A percentile compares a stretch with the other conserved stretches of the same genome.
Conservation (phyloP, 2,888 invertebrate species). For the Gonocerus acuteangulatus region DNA sequence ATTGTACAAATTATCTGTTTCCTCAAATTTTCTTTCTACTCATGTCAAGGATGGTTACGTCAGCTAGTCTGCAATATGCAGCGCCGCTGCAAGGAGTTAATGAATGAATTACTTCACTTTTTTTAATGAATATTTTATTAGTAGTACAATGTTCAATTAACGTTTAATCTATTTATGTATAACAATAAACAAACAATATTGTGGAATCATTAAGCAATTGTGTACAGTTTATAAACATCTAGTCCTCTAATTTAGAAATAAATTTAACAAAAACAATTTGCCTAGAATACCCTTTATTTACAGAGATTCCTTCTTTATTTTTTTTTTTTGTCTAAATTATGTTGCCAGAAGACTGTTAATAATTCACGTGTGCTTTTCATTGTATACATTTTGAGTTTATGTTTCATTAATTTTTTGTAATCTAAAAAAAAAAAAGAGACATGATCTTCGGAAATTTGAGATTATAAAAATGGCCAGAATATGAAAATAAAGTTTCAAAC, state of each 20-base stretch:
- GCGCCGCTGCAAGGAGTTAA: no score
- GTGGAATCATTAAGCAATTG: conserved; percentile 27
- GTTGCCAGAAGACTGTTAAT: neutral
- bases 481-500: no score
- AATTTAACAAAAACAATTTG: conserved; percentile 19
- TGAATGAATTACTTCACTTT: neutral
- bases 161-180: conserved; percentile 19
- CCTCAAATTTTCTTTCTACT: no score
- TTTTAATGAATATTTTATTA: conserved; percentile 24
- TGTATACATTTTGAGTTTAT: no score
- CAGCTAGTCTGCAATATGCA: no score
- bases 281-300: conserved; percentile 15
- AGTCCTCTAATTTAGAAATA: conserved; percentile 22
- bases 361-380: no score
- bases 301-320: neutral
- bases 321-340: neutral
- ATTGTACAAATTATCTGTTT: no score
- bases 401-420: neutral
- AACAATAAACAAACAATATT: conserved; percentile 28
- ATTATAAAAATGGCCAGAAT: no score
- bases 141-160: conserved; percentile 26
- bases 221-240: conserved; percentile 27
- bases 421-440: neutral
- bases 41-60: no score
- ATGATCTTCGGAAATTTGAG: no score